phyloP scores from a whole-genome alignment of 2,797 vertebrate genomes.

The Acanthurus lineatus region DNA sequence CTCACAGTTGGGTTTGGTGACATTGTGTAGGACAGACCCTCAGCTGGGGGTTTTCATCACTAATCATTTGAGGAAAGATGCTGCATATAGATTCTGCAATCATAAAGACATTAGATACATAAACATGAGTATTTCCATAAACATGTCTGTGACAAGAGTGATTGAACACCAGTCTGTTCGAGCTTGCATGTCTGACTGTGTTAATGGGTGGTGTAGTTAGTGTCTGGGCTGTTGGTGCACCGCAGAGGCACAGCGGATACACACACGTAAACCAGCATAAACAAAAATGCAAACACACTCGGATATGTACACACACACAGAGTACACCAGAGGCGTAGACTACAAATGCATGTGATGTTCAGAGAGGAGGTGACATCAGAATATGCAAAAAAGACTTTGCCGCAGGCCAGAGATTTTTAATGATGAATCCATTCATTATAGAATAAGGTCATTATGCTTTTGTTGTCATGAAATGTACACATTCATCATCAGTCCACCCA shows the following conservation, averaged over 20 bases:
- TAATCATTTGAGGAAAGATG: constrained; percentile 52
- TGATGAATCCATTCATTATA: constrained; percentile 93
- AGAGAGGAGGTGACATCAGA: constrained; percentile 95
- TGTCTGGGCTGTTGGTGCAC: constrained; percentile 44
- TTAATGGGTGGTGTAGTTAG: constrained; percentile 51
- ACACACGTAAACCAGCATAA: constrained; percentile 42
- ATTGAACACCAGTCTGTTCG: constrained; percentile 44
- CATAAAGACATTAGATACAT: constrained; percentile 57
- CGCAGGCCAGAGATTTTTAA: constrained; percentile 94
- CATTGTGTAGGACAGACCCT: constrained; percentile 31
- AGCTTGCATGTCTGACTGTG: constrained; percentile 49
- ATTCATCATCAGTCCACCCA: constrained; percentile 83
- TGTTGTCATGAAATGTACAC: constrained; percentile 83
- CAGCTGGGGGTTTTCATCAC: constrained; percentile 15
- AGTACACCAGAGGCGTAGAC: constrained; percentile 57
- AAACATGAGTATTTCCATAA: constrained; percentile 68
- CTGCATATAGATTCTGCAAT: constrained; percentile 43
- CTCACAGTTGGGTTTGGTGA: constrained; percentile 21
- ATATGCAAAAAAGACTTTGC: constrained; percentile 96
- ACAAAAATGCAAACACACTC: constrained; percentile 32
- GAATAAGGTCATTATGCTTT: constrained; percentile 85
- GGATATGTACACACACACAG: constrained; percentile 31
- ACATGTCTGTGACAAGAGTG: constrained; percentile 69
- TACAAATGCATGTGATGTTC: constrained; percentile 73
- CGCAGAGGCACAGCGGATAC: constrained; percentile 43